Evolutionary conservation across 2,888 invertebrate genomes (phyloP).

Genomic region (Macrophya annulata): DNA sequence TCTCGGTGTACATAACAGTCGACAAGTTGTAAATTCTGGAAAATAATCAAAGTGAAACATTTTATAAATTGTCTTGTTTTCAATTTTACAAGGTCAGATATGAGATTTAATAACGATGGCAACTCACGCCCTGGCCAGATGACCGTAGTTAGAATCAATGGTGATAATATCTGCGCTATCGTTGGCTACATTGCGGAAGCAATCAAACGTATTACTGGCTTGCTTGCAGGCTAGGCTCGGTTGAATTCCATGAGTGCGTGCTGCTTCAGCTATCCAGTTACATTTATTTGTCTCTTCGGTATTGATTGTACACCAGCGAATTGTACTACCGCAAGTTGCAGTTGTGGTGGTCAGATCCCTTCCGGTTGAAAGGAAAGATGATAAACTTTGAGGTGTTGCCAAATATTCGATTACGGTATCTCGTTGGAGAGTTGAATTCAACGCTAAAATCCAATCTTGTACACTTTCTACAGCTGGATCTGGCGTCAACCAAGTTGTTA

Average conservation of each 20-base stretch:
- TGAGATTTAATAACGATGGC: conserved; percentile 29
- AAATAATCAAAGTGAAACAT: too few relatives aligned
- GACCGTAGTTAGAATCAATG: conserved; percentile 85
- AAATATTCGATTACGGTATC: conserved; percentile 53
- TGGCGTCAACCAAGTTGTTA: conserved; percentile 79
- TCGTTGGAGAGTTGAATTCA: conserved; percentile 61
- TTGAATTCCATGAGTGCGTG: conserved; percentile 82
- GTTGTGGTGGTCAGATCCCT: conserved; percentile 59
- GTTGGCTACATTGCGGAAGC: conserved; percentile 81
- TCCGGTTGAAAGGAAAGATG: conserved; percentile 64
- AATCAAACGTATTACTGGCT: conserved; percentile 80
- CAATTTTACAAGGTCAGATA: background rate
- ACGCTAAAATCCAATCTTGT: conserved; percentile 66
- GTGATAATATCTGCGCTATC: conserved; percentile 83
- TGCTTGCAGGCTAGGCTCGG: conserved; percentile 82
- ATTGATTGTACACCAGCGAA: conserved; percentile 85
- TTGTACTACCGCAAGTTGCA: conserved; percentile 66
- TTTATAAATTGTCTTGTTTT: background rate
- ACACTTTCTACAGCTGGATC: conserved; percentile 64
- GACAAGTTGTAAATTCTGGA: conserved; percentile 82
- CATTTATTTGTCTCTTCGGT: conserved; percentile 83
- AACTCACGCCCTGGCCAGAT: conserved; percentile 84
- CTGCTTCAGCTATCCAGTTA: conserved; percentile 82
- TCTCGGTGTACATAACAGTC: conserved; percentile 84
- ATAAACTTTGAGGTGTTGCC: conserved; percentile 51